A percentile compares a stretch with the other conserved stretches of the same genome.
phyloP scores from a whole-genome alignment of 2,113 vertebrate genomes.

The Polypterus senegalus region DNA sequence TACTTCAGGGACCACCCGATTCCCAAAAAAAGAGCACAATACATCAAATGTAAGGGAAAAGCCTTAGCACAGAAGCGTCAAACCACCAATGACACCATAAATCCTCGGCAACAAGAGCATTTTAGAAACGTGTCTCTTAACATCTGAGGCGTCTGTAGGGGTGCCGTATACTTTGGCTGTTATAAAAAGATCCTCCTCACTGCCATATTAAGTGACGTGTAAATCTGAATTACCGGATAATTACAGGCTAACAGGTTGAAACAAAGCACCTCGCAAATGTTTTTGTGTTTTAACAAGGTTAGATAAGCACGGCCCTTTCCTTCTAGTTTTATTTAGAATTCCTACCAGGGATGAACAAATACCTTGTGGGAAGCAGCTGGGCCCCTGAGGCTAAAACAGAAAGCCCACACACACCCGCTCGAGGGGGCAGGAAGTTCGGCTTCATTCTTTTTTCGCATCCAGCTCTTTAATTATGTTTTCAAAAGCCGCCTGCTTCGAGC shows the following conservation, averaged over 20 bases:
- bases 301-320: not conserved
- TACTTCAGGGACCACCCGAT: no score
- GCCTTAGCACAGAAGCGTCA: no score
- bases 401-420: constrained; percentile 1
- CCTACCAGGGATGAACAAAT: constrained; percentile 1
- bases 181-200: no score
- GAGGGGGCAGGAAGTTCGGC: constrained; percentile 11
- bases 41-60: no score
- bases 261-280: not conserved
- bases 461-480: constrained; percentile 15
- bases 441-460: constrained; percentile 9
- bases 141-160: no score
- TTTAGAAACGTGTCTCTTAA: no score
- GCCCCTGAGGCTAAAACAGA: constrained; percentile 1
- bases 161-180: no score
- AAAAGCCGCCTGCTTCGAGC: constrained; percentile 4
- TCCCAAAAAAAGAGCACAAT: no score
- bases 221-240: no score
- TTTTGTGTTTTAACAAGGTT: not conserved
- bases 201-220: no score
- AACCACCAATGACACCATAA: no score
- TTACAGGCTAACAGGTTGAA: not conserved
- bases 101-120: no score
- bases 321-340: constrained; percentile 4
- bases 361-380: constrained; percentile 8